Evolutionary conservation across 2,888 invertebrate genomes (phyloP), one percentile per base, ranked within the genome.

Genomic region (Acleris holmiana): DNA sequence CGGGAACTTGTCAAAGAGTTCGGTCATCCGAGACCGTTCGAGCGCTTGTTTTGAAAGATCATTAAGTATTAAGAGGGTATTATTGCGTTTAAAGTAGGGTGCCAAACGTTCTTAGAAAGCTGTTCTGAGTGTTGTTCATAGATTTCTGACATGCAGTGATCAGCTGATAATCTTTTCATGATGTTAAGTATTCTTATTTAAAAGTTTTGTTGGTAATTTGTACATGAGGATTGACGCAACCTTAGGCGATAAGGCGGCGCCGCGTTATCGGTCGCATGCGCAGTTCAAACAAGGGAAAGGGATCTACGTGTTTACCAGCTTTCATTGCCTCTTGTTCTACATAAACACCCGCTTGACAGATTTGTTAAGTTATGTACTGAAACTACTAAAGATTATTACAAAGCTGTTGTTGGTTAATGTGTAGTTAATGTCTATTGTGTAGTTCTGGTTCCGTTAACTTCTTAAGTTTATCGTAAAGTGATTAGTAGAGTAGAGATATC

Each of bases 1-100:
- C 60, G 35, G 69, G 63, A 66, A 69, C 54, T 47, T 65, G 64
- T 48, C 64, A 65, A 65, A 59, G 64, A 49, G 53, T 18, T 53
- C 50, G 53, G 63, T 53, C 56, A 57, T 53, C 40, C 51, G 63
- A 63, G 48, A 48, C 59, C 48, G 40, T 65, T 57, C 29, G 47
- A 29, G 56, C 29, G 44, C 13, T 57, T 65, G 64, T 65, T 65
- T 65, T 65, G 48, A 59, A 44, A 59, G 54, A 44, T 48, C 63
- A 58, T 64, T 64, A 64, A 64, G 59, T 59, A 54, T 59, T 59
- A 54, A 65, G 46, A 46, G 46, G 46, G 21, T 35, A 54, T 46
- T 57, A 47, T 25, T 59, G 64, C 59, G 54, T 65, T 65, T 59
- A 65, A 58, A 59, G 50, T 58, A 48, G 50, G 49, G 49, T 53